A percentile compares a stretch with the other conserved stretches of the same genome.
Evolutionary conservation across 2,113 vertebrate genomes (phyloP).

Genomic region (Saguinus midas): DNA sequence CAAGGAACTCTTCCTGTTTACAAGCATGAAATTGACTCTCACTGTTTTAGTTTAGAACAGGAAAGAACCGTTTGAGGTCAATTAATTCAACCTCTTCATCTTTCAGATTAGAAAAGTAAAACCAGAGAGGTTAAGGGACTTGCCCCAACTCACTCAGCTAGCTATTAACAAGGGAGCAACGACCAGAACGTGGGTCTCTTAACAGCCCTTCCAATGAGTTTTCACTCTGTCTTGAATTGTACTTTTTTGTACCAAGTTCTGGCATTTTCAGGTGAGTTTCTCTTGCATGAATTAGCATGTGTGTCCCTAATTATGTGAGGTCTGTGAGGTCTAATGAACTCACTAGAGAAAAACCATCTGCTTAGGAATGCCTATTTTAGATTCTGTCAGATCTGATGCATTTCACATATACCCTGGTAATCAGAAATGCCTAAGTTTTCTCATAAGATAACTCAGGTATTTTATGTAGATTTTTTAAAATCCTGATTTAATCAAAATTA

Average conservation of each 20-base stretch:
- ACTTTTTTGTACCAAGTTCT: conserved; percentile 1
- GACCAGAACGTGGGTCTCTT: not conserved
- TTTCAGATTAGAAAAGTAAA: conserved; percentile 40
- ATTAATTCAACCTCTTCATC: not conserved
- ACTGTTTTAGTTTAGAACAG: not conserved
- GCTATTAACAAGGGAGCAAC: not conserved
- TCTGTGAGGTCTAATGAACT: not conserved
- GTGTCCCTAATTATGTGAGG: not conserved
- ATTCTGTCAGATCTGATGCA: not conserved
- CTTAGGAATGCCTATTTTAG: not conserved
- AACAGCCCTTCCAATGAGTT: not conserved
- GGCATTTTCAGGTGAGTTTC: conserved; percentile 19
- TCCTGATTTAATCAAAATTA: conserved; percentile 62
- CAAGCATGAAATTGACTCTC: conserved; percentile 16
- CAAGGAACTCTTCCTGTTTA: conserved; percentile 54
- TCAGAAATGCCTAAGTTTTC: conserved; percentile 25
- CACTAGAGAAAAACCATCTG: not conserved
- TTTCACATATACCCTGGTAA: not conserved
- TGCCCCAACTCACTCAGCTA: not conserved
- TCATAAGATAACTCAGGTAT: not conserved
- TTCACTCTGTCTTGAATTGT: not conserved
- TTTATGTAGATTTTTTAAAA: conserved; percentile 41
- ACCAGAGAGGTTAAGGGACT: not conserved
- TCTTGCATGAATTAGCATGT: conserved; percentile 41
- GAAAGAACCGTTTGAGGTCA: not conserved